These are phyloP conservation scores for Epinotia nisella DNA, from an alignment of 2,888 invertebrate genomes.

Conservation along the genomic window DNA sequence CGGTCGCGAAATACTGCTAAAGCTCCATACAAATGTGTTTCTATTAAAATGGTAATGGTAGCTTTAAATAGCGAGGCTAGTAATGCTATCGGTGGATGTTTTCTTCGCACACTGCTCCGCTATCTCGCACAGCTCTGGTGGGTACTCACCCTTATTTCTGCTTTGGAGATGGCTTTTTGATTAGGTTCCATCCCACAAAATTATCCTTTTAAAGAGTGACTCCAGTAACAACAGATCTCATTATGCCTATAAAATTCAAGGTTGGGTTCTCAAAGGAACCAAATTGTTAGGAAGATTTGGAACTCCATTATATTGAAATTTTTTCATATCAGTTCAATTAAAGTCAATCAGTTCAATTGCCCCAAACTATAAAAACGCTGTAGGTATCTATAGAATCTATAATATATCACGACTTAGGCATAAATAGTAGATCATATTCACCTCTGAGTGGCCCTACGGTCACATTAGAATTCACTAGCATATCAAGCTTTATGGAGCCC, in stretches of 20 bases:
- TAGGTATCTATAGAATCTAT: constrained; percentile 7
- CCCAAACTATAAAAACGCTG: not conserved
- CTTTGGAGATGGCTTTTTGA: no score
- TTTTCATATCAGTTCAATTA: not conserved
- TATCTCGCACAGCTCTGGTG: no score
- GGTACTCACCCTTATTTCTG: no score
- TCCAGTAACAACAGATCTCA: not conserved
- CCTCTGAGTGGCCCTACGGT: not conserved
- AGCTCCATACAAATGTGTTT: no score
- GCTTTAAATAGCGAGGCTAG: no score
- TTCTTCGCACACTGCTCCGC: no score
- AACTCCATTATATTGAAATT: not conserved
- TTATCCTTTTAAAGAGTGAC: not conserved
- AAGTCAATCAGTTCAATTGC: not conserved
- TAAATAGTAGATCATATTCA: constrained; percentile 1
- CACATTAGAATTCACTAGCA: constrained; percentile 13
- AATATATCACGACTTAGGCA: not conserved
- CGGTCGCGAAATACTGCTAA: no score
- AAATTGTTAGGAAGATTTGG: not conserved
- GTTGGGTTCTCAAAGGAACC: not conserved
- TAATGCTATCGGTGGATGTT: no score
- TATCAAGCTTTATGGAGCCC: constrained; percentile 12
- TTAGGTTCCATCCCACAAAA: not conserved
- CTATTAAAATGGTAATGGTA: no score
- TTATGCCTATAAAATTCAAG: not conserved